Evolutionary conservation across 2,797 vertebrate genomes (phyloP), one percentile per base, ranked within the genome.

Genomic region (Phaenicophaeus curvirostris): DNA sequence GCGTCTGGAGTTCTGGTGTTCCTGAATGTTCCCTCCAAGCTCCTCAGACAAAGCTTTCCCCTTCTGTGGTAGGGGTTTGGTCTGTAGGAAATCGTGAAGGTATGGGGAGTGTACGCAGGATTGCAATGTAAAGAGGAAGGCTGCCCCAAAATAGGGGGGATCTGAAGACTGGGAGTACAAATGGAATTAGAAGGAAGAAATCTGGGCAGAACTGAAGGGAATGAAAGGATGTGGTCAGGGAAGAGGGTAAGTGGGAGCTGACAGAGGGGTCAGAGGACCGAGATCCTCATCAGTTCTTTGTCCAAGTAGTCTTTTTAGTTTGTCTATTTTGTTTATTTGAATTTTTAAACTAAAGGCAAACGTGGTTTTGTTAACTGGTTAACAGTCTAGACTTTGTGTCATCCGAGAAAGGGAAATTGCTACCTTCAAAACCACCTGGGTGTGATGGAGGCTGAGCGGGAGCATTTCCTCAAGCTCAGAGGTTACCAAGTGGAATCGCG

Each of bases 21-120:
- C 8, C 42, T 27, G 35, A n/a, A n/a, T n/a, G n/a, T n/a, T n/a
- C n/a, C n/a, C n/a, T n/a, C n/a, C n/a, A n/a, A n/a, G n/a, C 37
- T 74, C 48, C 67, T 42, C 3, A 1, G 71, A 16, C 13, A 55
- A 5, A 57, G 42, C 41, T 41, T 39, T 37, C 23, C 27, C 48
- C 14, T 25, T 59, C 48, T 8, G 30, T 11, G 39, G 11, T 4
- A 8, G 24, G 44, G 21, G 5, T 25, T 28, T 58, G 67, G n/a
- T 35, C 61, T 50, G 1, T 25, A 31, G 75, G 46, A 67, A n/a
- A 30, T 17, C 3, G 6, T 3, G 1, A 6, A 5, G 17, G 8
- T 20, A 7, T 13, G 2, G 6, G 35, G 37, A n/a, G 15, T 7
- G 19, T 9, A 19, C 0, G 0, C 2, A 14, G 25, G 27, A 30